These are phyloP conservation scores for Lepidocyrtinus sp. DNA, from an alignment of 2,888 invertebrate genomes.

Conservation along the genomic window DNA sequence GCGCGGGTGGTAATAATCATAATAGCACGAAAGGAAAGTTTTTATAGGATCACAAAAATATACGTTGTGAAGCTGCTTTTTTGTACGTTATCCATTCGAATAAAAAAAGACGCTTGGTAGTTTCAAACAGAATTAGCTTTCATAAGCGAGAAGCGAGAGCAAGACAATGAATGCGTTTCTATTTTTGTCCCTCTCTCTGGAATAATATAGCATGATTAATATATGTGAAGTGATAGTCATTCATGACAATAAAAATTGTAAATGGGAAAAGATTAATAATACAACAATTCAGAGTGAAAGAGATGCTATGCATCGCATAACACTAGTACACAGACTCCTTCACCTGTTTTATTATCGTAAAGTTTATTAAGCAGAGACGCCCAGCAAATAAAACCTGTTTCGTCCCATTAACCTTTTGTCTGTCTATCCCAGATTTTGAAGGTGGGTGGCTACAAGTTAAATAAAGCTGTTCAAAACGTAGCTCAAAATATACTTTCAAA, in stretches of 20 bases:
- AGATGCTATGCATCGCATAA: too few relatives aligned
- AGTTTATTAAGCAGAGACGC: too few relatives aligned
- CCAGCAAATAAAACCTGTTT: too few relatives aligned
- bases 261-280: background rate
- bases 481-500: too few relatives aligned
- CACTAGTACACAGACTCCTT: too few relatives aligned
- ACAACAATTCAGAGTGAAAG: background rate
- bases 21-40: background rate
- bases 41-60: background rate
- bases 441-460: too few relatives aligned
- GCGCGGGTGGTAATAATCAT: constrained; percentile 16
- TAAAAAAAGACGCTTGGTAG: too few relatives aligned
- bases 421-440: background rate
- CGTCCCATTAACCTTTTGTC: background rate
- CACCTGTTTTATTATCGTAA: too few relatives aligned
- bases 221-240: background rate
- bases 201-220: background rate
- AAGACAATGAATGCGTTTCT: background rate
- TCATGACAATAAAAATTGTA: background rate
- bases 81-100: too few relatives aligned
- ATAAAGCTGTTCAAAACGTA: too few relatives aligned
- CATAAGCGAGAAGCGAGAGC: too few relatives aligned
- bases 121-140: too few relatives aligned
- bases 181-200: background rate
- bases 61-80: background rate